These are phyloP conservation scores for Monomorium pharaonis DNA, from an alignment of 1,140 invertebrate species.

Conservation along the genomic window DNA sequence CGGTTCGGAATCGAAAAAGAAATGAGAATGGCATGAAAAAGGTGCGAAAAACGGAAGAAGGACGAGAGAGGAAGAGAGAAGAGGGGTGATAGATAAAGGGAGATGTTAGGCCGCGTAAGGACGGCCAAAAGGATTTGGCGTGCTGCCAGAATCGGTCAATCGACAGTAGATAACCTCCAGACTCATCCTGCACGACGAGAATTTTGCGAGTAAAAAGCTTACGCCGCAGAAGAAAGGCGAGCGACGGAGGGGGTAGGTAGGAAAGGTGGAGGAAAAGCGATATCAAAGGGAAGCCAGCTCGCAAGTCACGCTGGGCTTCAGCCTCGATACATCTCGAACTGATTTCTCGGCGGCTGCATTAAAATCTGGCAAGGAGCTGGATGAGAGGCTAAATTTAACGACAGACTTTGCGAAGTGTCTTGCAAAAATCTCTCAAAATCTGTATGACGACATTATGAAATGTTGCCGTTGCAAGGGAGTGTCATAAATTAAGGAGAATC, in stretches of 20 bases:
- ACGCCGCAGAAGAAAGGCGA: constrained; percentile 32
- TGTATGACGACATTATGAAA: neutral
- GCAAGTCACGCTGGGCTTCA: constrained; percentile 42
- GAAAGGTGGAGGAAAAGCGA: neutral
- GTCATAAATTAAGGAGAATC: neutral
- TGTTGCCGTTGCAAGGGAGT: neutral
- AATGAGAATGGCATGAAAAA: constrained; percentile 50
- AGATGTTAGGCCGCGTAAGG: constrained; percentile 58
- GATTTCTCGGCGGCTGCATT: constrained; percentile 22
- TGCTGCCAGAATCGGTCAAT: constrained; percentile 74
- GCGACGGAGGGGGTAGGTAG: no score
- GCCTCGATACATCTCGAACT: constrained; percentile 32
- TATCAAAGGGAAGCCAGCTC: constrained; percentile 41
- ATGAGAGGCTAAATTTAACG: neutral
- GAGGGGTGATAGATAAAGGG: constrained; percentile 33
- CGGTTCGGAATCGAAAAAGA: constrained; percentile 12
- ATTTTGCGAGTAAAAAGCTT: constrained; percentile 59
- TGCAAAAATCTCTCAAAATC: neutral
- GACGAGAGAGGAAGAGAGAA: neutral
- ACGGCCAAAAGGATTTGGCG: constrained; percentile 71
- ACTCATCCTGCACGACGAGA: constrained; percentile 54
- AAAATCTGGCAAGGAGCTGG: constrained; percentile 32
- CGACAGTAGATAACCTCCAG: constrained; percentile 73
- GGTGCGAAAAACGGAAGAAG: constrained; percentile 17
- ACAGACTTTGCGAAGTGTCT: constrained; percentile 18